Base-by-base conservation (phyloP, 1,140 invertebrate genomes). In the Musca vetustissima region DNA sequence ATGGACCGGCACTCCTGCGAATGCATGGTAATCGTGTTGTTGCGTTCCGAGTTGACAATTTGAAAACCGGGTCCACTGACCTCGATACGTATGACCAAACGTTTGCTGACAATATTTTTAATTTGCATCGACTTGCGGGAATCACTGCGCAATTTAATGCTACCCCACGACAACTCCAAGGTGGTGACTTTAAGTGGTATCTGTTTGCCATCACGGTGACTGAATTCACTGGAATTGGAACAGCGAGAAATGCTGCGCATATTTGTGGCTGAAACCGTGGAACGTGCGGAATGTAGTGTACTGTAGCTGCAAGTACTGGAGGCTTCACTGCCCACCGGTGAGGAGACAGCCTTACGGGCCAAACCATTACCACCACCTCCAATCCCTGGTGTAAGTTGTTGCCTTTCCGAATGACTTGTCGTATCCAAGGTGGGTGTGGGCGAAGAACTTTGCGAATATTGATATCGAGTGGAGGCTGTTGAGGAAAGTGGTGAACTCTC, bases 201-300 rank as follows among this genome's bases (percentile, higher is more conserved):
- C 1, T 70, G 66, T 53, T 81, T 80, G 0, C 78, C 80, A 69
- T 82, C 78, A 0, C 80, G 75, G 65, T 82, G 80, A 25, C 77
- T 82, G n/a, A 81, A 81, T 71, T 82, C 80, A 66, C 80, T 82
- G n/a, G 74, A 75, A 65, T 74, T 82, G 15, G 80, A 82, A 21
- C 75, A 78, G 14, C 79, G 78, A 0, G 80, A 82, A 9, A 72
- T 69, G 22, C 73, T 76, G 32, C 79, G 75, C 3, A 70, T 64
- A 66, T 59, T 36, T 1, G 22, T 28, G 4, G 14, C 64, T 24
- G 52, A 50, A 22, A 50, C 25, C 7, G 14, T 25, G 9, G 57
- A 36, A 17, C 52, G 67, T 64, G 68, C 61, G 0, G 68, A 36
- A 21, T 61, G 57, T 15, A 61, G 11, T 22, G 57, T 61, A 4